Conservation (phyloP, 2,888 invertebrate genomes). For the Empis livida region DNA sequence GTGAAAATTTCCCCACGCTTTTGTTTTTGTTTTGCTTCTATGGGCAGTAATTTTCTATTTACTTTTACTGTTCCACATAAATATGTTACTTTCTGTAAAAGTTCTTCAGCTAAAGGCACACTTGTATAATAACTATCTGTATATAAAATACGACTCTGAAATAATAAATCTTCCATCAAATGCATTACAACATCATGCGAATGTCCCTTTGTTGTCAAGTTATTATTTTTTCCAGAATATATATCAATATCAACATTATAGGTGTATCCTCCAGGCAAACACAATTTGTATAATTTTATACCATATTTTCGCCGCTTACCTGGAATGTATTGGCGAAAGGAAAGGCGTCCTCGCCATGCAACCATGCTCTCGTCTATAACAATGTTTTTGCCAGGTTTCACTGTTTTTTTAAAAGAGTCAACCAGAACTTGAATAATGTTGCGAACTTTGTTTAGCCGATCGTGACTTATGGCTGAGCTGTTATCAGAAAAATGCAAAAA, state of each 20-base stretch:
- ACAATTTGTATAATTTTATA: conserved; percentile 6
- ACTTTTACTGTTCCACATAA: neutral
- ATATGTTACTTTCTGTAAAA: conserved; percentile 1
- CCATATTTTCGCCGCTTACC: conserved; percentile 9
- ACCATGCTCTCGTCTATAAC: conserved; percentile 3
- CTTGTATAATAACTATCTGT: conserved; percentile 6
- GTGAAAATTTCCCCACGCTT: conserved; percentile 1
- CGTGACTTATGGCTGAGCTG: no score
- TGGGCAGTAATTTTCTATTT: conserved; percentile 1
- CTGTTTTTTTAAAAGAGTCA: no score
- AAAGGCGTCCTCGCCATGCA: conserved; percentile 5
- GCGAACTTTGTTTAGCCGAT: no score
- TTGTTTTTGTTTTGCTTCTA: no score
- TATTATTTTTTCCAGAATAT: conserved; percentile 2
- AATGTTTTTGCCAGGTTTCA: no score
- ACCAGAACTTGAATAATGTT: no score
- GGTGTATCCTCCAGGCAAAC: conserved; percentile 1
- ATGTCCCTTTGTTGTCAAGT: neutral
- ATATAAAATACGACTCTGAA: conserved; percentile 4
- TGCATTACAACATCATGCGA: neutral
- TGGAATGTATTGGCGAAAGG: conserved; percentile 6
- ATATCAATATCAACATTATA: conserved; percentile 5
- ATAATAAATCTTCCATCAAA: conserved; percentile 5
- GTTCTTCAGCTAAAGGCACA: conserved; percentile 3
- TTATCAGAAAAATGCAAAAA: no score